Evolutionary conservation across 2,888 invertebrate species (phyloP).

Genomic region (Perizoma affinitatum): DNA sequence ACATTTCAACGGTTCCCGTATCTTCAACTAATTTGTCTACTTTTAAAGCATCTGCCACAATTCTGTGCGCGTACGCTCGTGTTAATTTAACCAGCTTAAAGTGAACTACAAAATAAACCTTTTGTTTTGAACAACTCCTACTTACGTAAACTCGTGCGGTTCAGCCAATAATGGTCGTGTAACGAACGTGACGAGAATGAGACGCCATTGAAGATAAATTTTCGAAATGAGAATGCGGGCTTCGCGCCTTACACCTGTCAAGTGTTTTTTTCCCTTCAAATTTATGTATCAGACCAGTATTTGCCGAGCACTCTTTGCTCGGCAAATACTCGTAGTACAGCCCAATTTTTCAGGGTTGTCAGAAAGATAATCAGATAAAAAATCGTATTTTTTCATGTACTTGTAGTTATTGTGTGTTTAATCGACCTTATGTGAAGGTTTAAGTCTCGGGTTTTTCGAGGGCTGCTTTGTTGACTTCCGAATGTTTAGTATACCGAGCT

Average conservation of each 20-base stretch:
- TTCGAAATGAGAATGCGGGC: conserved; percentile 69
- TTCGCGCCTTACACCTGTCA: conserved; percentile 68
- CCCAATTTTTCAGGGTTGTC: conserved; percentile 36
- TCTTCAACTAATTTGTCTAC: conserved; percentile 34
- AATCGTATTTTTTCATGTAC: conserved; percentile 42
- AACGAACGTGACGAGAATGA: conserved; percentile 66
- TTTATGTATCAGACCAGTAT: conserved; percentile 48
- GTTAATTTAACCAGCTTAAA: conserved; percentile 33
- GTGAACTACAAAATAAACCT: conserved; percentile 26
- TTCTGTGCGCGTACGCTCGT: conserved; percentile 29
- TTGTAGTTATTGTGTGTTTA: conserved; percentile 42
- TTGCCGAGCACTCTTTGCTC: conserved; percentile 34
- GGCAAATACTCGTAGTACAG: neutral
- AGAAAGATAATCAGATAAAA: conserved; percentile 36
- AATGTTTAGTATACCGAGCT: neutral
- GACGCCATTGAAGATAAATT: conserved; percentile 48
- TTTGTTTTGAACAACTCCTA: conserved; percentile 26
- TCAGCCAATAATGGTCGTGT: conserved; percentile 46
- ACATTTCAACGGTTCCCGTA: conserved; percentile 30
- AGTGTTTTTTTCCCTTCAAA: conserved; percentile 51
- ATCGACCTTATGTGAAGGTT: conserved; percentile 36
- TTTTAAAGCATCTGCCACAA: conserved; percentile 29
- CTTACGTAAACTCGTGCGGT: conserved; percentile 43
- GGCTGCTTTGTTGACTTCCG: conserved; percentile 15
- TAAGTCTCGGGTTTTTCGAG: conserved; percentile 17